phyloP scores from a whole-genome alignment of 2,797 vertebrate species.

The Spinibarbus caldwelli region DNA sequence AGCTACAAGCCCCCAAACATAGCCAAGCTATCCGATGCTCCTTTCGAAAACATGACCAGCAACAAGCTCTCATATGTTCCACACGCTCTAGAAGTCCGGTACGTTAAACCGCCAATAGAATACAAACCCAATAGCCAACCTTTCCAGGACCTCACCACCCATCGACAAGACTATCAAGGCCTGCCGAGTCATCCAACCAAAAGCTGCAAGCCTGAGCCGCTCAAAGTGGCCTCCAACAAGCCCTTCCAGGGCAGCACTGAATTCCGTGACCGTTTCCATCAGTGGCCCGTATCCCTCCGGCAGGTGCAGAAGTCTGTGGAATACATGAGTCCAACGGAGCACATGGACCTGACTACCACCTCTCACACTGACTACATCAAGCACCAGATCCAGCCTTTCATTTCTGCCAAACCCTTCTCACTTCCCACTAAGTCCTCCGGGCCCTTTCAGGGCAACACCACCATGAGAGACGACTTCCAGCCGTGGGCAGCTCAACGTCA shows the following conservation, averaged over 20 bases:
- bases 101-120: conserved; percentile 64
- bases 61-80: conserved; percentile 74
- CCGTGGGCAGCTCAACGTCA: conserved; percentile 72
- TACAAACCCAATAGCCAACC: conserved; percentile 78
- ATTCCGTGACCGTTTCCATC: conserved; percentile 81
- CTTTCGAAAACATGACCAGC: conserved; percentile 77
- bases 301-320: conserved; percentile 66
- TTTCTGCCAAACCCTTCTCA: conserved; percentile 72
- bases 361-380: conserved; percentile 73
- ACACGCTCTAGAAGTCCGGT: conserved; percentile 69
- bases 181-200: conserved; percentile 71
- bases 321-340: conserved; percentile 72
- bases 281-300: conserved; percentile 70
- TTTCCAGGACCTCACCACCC: conserved; percentile 81
- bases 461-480: conserved; percentile 82
- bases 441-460: conserved; percentile 80
- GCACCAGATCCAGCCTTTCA: conserved; percentile 69
- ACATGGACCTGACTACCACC: conserved; percentile 79
- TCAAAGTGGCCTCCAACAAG: conserved; percentile 56
- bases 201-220: conserved; percentile 77
- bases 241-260: conserved; percentile 79
- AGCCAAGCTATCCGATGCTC: conserved; percentile 62
- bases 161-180: conserved; percentile 79
- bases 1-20: conserved; percentile 76
- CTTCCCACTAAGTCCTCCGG: conserved; percentile 54